Base-by-base conservation (phyloP, 2,888 invertebrate genomes). In the Idaea straminata region DNA sequence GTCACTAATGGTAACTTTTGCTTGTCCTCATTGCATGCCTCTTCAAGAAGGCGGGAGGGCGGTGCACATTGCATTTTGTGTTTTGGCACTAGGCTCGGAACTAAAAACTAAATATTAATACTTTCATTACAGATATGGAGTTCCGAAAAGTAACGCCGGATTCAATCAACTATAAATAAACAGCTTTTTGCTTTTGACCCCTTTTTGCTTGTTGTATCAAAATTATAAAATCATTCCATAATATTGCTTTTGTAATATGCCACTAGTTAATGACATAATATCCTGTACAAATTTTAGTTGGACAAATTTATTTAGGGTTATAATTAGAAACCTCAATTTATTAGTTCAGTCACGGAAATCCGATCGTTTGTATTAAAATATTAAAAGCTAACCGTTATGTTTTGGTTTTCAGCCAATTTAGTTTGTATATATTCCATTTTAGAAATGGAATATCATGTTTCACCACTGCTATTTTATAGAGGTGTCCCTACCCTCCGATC, bases 241-340 rank as follows among this genome's bases (percentile, higher is more conserved):
- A 3, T 5, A 47, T 10, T 10, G 47, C 47, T 47, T 36, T 47
- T 47, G 47, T 47, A 47, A 47, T 47, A 47, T 13, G 47, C 47
- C 47, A 47, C 47, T 13, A 47, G 47, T 47, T 47, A 47, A 47
- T 47, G 47, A 47, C 47, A 13, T 47, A 47, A 47, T 47, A 47
- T 47, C 58, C 62, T 62, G 58, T 57, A 62, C 61, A 62, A 62
- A 47, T 47, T 47, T 47, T 63, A 67, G 63, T 59, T 57, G 59
- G 58, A 68, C 61, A 65, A 78, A 80, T 81, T 79, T 80, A 82
- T 82, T 81, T 78, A 81, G 79, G 75, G 77, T 75, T 76, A 74
- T 74, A 78, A 77, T 71, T 69, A 71, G 71, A 72, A 62, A 68
- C 71, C 70, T 59, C 70, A 70, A 71, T 72, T 71, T 71, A 72